Base-by-base conservation (phyloP, 2,113 vertebrate genomes). In the Puma concolor region DNA sequence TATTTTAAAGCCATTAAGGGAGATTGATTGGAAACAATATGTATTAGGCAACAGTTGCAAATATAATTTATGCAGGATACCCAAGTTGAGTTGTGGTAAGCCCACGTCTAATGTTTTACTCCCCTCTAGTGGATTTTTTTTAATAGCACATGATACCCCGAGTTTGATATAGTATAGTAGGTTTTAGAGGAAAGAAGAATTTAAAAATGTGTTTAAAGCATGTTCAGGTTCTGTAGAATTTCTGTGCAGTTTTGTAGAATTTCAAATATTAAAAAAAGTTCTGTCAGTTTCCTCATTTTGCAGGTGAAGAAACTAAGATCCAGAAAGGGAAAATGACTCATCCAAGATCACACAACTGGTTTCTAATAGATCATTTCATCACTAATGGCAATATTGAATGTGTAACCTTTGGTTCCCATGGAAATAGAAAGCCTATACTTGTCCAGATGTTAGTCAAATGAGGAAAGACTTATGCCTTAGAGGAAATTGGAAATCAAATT, bases 81-180 rank as follows among this genome's bases (percentile, higher is more conserved):
- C 90, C 50, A 41, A 91, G 77, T 10, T 19, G 69, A 90, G 71
- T 92, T 63, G 48, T 94, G 94, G 80, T 96, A 74, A 48, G 4
- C 77, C 97, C 76, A 85, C 91, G 95, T 98, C 83, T 95, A 97
- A 96, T 98, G 98, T 97, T 99, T 98, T 98, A 98, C 98, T 98
- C 97, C 99, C 99, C 98, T 98, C 98, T 98, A 98, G 98, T 98
- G 98, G 99, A 97, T 97, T 98, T 97, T 63, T 76, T 48, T 71
- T 21, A 67, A 81, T 88, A 96, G 92, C 60, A 92, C 86, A n/a
- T 0, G 29, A 80, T 89, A 86, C 41, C 71, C 48, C 60, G 3
- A 82, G 10, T 85, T 72, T 86, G 64, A 64, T 95, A 93, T 84
- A 93, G 76, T 31, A 41, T 31, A 81, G 38, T n/a, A 74, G 60